Evolutionary conservation across 2,888 invertebrate genomes (phyloP).

Genomic region (Epistrophella euchroma): DNA sequence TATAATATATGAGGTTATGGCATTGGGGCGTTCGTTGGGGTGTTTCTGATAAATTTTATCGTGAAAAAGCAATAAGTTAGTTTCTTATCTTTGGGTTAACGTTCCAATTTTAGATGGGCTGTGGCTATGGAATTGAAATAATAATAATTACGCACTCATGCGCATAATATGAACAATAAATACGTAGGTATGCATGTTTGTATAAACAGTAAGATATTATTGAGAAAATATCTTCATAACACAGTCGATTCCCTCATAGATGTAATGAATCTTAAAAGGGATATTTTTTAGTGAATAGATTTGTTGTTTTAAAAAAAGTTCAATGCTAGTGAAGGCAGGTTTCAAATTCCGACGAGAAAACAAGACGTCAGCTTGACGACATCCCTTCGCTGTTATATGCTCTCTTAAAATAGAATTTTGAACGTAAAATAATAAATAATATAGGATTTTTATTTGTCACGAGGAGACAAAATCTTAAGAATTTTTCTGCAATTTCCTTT

Average conservation of each 20-base stretch:
- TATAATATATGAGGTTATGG: background rate
- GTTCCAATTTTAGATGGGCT: constrained; percentile 62
- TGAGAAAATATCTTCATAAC: background rate
- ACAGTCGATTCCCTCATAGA: background rate
- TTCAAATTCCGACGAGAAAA: no score
- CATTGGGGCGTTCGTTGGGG: background rate
- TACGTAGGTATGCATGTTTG: background rate
- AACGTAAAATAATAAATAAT: no score
- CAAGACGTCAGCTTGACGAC: no score
- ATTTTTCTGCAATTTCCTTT: no score
- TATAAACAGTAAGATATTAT: background rate
- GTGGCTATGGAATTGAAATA: constrained; percentile 16
- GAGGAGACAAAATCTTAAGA: no score
- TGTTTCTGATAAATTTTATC: constrained; percentile 28
- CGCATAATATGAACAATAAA: constrained; percentile 42
- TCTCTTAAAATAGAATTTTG: no score
- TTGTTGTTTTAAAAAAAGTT: no score
- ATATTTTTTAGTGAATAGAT: no score
- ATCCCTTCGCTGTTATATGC: no score
- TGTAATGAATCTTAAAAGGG: background rate
- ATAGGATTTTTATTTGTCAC: no score
- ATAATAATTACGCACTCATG: constrained; percentile 60
- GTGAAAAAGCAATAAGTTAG: constrained; percentile 51
- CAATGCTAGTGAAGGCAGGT: no score
- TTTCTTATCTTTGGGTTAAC: constrained; percentile 62